A percentile compares a stretch with the other conserved stretches of the same genome.
Conservation (phyloP, 2,888 invertebrate genomes). For the Scaptomyza polygonia region DNA sequence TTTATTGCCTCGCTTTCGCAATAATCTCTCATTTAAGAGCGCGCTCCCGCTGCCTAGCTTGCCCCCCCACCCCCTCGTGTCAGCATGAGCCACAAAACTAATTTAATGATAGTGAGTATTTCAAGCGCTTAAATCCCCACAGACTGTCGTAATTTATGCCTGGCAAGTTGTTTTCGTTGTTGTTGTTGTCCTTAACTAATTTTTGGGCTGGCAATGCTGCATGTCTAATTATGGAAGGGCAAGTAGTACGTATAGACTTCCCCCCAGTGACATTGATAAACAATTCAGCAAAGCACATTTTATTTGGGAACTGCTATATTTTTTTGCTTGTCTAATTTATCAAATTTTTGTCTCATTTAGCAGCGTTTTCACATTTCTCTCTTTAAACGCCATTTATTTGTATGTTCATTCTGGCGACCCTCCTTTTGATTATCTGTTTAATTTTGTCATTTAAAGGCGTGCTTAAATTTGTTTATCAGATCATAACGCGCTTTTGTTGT, state of each 20-base stretch:
- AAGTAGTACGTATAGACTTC: conserved; percentile 11
- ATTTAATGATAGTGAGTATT: conserved; percentile 71
- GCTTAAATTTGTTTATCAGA: conserved; percentile 51
- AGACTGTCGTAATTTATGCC: conserved; percentile 53
- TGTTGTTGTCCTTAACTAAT: conserved; percentile 41
- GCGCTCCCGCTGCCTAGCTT: too few relatives aligned
- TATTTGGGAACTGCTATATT: conserved; percentile 20
- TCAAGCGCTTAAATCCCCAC: conserved; percentile 43
- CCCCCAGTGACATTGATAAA: conserved; percentile 49
- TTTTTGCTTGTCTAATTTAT: conserved; percentile 54
- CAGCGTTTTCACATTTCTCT: conserved; percentile 43
- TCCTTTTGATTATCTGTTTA: conserved; percentile 35
- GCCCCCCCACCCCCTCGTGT: background rate
- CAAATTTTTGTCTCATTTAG: conserved; percentile 73
- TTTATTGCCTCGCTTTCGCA: conserved; percentile 66
- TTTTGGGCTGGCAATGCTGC: conserved; percentile 45
- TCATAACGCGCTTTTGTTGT: conserved; percentile 21
- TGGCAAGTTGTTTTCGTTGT: conserved; percentile 8
- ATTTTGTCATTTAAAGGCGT: conserved; percentile 49
- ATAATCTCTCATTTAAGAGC: conserved; percentile 73
- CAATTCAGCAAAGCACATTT: conserved; percentile 28
- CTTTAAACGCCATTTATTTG: conserved; percentile 56
- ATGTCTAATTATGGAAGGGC: conserved; percentile 68
- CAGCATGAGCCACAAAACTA: conserved; percentile 49
- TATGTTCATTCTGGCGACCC: conserved; percentile 21